Percentiles rank a stretch among this genome's conserved stretches.
These are phyloP conservation scores for Maniola jurtina DNA, from an alignment of 1,140 invertebrate genomes.

Conservation along the genomic window DNA sequence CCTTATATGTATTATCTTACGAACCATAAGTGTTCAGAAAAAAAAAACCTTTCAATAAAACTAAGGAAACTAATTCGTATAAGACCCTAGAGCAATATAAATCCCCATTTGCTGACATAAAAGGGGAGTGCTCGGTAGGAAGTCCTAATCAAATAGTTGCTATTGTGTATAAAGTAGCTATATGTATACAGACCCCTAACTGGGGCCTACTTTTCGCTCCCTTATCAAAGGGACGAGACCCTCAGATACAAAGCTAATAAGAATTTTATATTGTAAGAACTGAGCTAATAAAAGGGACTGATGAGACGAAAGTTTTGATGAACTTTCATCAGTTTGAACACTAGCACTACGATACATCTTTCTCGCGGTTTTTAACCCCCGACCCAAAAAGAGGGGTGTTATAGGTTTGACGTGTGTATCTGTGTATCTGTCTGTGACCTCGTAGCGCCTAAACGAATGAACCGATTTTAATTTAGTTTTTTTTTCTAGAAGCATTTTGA, in stretches of 20 bases:
- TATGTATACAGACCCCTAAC: conserved; percentile 28
- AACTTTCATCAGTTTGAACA: too few species aligned
- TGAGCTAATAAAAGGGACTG: conserved; percentile 16
- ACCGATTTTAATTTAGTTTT: too few species aligned
- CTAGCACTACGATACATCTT: too few species aligned
- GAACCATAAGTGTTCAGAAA: conserved; percentile 18
- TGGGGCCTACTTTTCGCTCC: conserved; percentile 36
- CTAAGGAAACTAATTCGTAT: conserved; percentile 37
- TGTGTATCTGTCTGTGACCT: too few species aligned
- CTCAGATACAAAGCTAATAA: conserved; percentile 60
- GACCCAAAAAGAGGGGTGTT: too few species aligned
- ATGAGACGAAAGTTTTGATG: too few species aligned
- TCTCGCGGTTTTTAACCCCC: too few species aligned
- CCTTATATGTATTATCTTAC: background rate
- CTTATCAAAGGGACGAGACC: conserved; percentile 41
- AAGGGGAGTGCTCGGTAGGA: conserved; percentile 41
- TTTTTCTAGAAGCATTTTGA: too few species aligned
- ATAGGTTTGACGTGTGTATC: too few species aligned
- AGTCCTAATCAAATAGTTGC: conserved; percentile 70
- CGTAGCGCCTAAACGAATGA: too few species aligned
- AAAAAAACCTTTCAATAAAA: conserved; percentile 32
- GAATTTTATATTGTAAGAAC: conserved; percentile 52
- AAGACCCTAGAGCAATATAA: conserved; percentile 44
- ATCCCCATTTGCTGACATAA: conserved; percentile 57
- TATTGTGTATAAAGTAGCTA: conserved; percentile 53